These are phyloP conservation scores for Metalampra italica DNA, from an alignment of 2,888 invertebrate species.

Conservation along the genomic window DNA sequence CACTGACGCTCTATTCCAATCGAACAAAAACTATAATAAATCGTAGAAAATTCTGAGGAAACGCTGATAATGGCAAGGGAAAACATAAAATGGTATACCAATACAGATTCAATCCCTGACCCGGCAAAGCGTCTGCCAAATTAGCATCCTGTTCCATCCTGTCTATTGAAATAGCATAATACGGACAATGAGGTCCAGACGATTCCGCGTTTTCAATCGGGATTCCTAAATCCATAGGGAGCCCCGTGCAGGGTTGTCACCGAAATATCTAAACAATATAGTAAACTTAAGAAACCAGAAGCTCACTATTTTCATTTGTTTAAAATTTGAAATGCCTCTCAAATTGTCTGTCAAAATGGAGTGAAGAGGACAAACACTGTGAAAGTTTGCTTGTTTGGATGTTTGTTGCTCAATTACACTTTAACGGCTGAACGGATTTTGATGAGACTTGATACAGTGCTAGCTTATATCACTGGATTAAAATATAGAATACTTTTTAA, in stretches of 20 bases:
- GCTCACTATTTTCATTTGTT: too few species aligned
- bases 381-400: too few species aligned
- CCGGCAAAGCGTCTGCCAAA: neutral
- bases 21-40: neutral
- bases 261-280: too few species aligned
- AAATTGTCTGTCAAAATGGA: too few species aligned
- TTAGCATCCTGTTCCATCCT: constrained; percentile 2
- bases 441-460: too few species aligned
- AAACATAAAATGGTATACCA: neutral
- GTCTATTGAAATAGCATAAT: constrained; percentile 6
- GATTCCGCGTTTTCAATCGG: constrained; percentile 26
- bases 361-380: too few species aligned
- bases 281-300: too few species aligned
- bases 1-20: neutral
- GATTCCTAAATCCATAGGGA: constrained; percentile 27
- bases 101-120: neutral
- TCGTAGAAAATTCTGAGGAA: neutral
- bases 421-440: too few species aligned
- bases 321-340: too few species aligned
- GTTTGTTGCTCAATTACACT: too few species aligned
- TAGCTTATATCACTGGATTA: too few species aligned
- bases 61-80: neutral
- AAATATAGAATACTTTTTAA: too few species aligned
- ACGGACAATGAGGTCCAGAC: constrained; percentile 15
- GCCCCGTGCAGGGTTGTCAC: neutral